phyloP scores from a whole-genome alignment of 2,888 invertebrate genomes.

The Magallana nippona region DNA sequence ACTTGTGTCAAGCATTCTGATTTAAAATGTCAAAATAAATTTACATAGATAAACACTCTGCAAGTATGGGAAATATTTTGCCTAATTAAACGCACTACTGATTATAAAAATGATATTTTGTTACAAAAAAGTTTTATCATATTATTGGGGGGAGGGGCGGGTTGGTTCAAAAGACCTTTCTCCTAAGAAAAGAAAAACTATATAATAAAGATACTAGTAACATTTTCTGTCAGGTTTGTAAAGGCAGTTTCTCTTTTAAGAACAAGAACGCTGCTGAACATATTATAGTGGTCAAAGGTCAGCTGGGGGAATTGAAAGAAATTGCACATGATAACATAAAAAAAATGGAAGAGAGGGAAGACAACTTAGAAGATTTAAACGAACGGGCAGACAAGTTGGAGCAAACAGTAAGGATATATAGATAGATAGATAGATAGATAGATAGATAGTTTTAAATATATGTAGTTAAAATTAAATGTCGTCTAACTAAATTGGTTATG shows the following conservation, averaged over 20 bases:
- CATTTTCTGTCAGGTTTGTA: too few species aligned
- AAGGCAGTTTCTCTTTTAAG: neutral
- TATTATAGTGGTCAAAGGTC: neutral
- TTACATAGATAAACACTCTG: too few species aligned
- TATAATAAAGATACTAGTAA: too few species aligned
- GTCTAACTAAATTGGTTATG: neutral
- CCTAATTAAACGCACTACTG: too few species aligned
- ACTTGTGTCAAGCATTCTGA: too few species aligned
- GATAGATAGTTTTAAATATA: neutral
- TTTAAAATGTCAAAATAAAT: too few species aligned
- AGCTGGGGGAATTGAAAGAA: slow-evolving; percentile 23
- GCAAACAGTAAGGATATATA: neutral
- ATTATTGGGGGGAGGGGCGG: too few species aligned
- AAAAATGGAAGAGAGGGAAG: slow-evolving; percentile 39
- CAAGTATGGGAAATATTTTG: too few species aligned
- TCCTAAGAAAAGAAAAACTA: too few species aligned
- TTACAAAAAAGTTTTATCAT: too few species aligned
- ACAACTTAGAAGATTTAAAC: slow-evolving; percentile 39
- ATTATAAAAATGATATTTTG: too few species aligned
- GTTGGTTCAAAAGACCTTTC: too few species aligned
- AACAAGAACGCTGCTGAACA: neutral
- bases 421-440: neutral
- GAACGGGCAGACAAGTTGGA: neutral
- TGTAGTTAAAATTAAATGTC: neutral
- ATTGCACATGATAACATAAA: slow-evolving; percentile 21